Conservation (phyloP, 2,888 invertebrate genomes). For the Oithona nana region DNA sequence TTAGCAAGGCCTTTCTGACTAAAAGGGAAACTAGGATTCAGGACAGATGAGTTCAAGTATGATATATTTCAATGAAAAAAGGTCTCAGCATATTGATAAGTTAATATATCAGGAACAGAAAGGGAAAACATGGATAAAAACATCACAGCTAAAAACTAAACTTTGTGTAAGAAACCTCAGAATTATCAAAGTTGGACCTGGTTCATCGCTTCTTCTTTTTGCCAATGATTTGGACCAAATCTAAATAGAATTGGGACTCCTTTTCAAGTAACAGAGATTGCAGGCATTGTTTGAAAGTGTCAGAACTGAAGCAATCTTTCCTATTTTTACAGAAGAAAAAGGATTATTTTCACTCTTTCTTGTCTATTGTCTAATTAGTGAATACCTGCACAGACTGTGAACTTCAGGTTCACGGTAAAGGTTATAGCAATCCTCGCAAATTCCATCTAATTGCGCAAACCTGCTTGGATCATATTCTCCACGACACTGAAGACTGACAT, state of each 20-base stretch:
- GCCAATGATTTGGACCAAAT: slow-evolving; percentile 12
- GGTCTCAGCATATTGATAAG: too few relatives aligned
- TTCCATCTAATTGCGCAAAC: slow-evolving; percentile 18
- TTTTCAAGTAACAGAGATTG: slow-evolving; percentile 17
- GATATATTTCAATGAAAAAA: too few relatives aligned
- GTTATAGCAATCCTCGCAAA: slow-evolving; percentile 21
- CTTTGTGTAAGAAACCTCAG: too few relatives aligned
- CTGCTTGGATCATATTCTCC: slow-evolving; percentile 19
- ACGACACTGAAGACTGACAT: slow-evolving; percentile 16
- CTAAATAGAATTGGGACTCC: slow-evolving; percentile 11
- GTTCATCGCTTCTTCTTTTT: neutral
- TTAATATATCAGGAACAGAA: too few relatives aligned
- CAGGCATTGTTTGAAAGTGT: slow-evolving; percentile 17
- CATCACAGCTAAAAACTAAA: too few relatives aligned
- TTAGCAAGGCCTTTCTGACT: too few relatives aligned
- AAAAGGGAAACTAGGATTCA: too few relatives aligned
- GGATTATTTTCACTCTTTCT: neutral
- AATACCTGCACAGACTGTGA: slow-evolving; percentile 19
- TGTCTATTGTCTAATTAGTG: neutral
- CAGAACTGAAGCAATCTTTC: slow-evolving; percentile 17
- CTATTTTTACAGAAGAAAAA: slow-evolving; percentile 6
- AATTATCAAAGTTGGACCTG: too few relatives aligned
- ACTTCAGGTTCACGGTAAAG: slow-evolving; percentile 19
- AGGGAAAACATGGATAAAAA: too few relatives aligned
- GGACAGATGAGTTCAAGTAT: too few relatives aligned